phyloP scores from a whole-genome alignment of 2,888 invertebrate species.

The Pachymerium ferrugineum region DNA sequence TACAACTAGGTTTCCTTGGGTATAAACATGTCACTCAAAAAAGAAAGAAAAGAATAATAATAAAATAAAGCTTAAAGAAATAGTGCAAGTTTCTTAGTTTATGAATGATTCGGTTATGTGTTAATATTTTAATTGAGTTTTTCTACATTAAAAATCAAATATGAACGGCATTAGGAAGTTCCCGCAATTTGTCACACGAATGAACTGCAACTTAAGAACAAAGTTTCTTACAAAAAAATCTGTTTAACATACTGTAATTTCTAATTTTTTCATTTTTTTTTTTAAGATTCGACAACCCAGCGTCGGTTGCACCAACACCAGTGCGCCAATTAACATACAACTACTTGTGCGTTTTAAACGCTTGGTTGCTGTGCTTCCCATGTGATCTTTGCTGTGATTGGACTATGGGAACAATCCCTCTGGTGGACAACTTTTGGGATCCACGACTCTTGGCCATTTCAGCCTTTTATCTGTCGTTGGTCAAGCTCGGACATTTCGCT shows the following conservation, averaged over 20 bases:
- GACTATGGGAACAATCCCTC: conserved; percentile 94
- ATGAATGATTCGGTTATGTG: too few species aligned
- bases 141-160: too few species aligned
- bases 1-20: neutral
- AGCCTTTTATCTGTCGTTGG: conserved; percentile 56
- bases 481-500: conserved; percentile 39
- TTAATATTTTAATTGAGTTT: too few species aligned
- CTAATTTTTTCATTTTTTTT: neutral
- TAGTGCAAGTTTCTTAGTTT: too few species aligned
- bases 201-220: too few species aligned
- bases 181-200: too few species aligned
- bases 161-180: too few species aligned
- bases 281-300: conserved; percentile 88
- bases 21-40: too few species aligned
- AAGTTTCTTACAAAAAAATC: too few species aligned
- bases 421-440: conserved; percentile 73
- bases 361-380: conserved; percentile 83
- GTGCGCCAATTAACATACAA: conserved; percentile 84
- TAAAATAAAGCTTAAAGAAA: too few species aligned
- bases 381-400: conserved; percentile 92
- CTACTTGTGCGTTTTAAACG: conserved; percentile 83
- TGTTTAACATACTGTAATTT: too few species aligned
- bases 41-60: too few species aligned
- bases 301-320: conserved; percentile 79
- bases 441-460: conserved; percentile 74